These are phyloP conservation scores for Pseudochirops corinnae DNA, from an alignment of 2,797 vertebrate genomes.

Conservation along the genomic window DNA sequence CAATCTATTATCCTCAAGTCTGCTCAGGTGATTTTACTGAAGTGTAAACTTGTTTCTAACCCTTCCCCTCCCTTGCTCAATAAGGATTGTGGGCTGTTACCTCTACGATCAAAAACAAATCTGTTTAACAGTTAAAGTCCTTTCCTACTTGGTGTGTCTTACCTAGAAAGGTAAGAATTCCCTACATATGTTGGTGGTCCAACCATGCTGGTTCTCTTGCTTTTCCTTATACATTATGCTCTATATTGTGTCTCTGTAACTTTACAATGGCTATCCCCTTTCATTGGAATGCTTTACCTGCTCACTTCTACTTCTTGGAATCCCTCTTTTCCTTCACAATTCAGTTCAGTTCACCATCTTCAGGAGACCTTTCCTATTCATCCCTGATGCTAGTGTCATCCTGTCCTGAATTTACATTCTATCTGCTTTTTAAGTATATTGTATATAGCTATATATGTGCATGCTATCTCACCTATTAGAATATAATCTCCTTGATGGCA, in stretches of 20 bases:
- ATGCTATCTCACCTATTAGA: background rate
- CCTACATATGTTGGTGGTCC: background rate
- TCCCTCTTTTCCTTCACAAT: too few relatives aligned
- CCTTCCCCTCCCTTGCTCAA: background rate
- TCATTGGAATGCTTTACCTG: too few relatives aligned
- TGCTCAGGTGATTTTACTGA: background rate
- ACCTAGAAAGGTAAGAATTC: background rate
- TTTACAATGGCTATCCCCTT: too few relatives aligned
- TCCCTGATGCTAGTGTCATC: background rate
- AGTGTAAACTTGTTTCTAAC: background rate
- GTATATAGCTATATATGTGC: background rate
- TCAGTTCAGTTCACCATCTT: too few relatives aligned
- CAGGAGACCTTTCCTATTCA: too few relatives aligned
- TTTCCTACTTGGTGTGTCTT: background rate
- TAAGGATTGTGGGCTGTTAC: background rate
- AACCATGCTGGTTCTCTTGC: background rate
- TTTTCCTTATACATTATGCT: background rate
- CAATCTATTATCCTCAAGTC: background rate
- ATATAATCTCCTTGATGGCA: background rate
- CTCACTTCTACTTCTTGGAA: too few relatives aligned
- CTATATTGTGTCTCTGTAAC: background rate
- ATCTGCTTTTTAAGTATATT: background rate
- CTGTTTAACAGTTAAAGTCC: background rate
- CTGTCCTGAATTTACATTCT: background rate
- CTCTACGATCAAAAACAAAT: background rate